Evolutionary conservation across 2,888 invertebrate genomes (phyloP), one percentile per base, ranked within the genome.

Genomic region (Tenthredo distinguenda): DNA sequence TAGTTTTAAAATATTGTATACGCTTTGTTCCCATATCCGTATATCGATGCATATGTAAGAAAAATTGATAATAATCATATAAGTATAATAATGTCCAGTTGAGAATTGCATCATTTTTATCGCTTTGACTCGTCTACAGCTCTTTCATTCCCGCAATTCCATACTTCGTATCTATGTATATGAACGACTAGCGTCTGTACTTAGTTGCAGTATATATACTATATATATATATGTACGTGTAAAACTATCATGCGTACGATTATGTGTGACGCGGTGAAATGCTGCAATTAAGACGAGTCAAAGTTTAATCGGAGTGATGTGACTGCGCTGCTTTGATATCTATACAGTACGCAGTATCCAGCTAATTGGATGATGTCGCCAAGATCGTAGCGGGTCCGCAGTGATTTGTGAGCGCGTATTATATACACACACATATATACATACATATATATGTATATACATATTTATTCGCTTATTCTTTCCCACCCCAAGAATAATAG

Each of bases 241-340:
- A 62, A 62, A 21, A 71, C 10, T 40, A 40, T 37, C 26, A 43
- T 74, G 40, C 74, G 43, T 43, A 34, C 31, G 34, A 50, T 18
- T 55, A n/a, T 43, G 83, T 83, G 68, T 50, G 47, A 50, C 31
- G 68, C 83, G 65, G 83, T 83, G 83, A 83, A 68, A 83, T 62
- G 68, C 68, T 62, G 68, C 68, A 83, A 83, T 83, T 83, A 83
- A 83, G 83, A 83, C 65, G n/a, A 83, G 83, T 83, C 83, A 83
- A 83, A 83, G 83, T 83, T 83, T 83, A 83, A 83, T 83, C 83
- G 65, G 83, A 83, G 83, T 83, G 83, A 83, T 83, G 83, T 83
- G 83, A 71, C 83, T 68, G 83, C 31, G 26, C 31, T 6, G 37
- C 58, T 62, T 81, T 62, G 34, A 37, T 62, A 81, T 62, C 21